phyloP scores from a whole-genome alignment of 2,113 vertebrate genomes.

The Garra rufa region DNA sequence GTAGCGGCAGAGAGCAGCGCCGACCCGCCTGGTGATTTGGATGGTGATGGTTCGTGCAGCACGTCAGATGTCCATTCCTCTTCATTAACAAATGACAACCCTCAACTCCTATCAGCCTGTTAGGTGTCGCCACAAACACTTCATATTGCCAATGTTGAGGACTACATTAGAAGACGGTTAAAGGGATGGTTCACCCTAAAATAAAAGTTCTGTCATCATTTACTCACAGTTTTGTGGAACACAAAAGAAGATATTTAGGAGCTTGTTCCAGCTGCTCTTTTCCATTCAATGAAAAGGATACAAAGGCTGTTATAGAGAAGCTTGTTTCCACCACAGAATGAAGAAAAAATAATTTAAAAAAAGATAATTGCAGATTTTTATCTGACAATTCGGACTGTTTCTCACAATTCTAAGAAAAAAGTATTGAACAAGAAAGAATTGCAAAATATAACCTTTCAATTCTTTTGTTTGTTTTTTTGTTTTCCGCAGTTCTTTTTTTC shows the following conservation, averaged over 20 bases:
- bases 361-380: neutral
- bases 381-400: neutral
- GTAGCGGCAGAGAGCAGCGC: neutral
- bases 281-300: neutral
- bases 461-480: too few species aligned
- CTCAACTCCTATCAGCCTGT: constrained; percentile 7
- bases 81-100: constrained; percentile 20
- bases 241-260: neutral
- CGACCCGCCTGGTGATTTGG: neutral
- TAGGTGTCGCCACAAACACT: neutral
- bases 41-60: neutral
- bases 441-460: neutral
- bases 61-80: constrained; percentile 1
- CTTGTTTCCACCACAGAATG: neutral
- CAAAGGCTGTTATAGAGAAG: neutral
- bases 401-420: neutral
- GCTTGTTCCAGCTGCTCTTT: neutral
- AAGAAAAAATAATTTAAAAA: neutral
- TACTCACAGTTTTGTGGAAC: constrained; percentile 1
- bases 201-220: neutral
- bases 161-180: neutral
- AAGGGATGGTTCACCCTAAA: neutral
- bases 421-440: too few species aligned
- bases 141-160: neutral
- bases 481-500: too few species aligned